Evolutionary conservation across 2,113 vertebrate genomes (phyloP), one percentile per base, ranked within the genome.

Genomic region (Oryctolagus cuniculus): DNA sequence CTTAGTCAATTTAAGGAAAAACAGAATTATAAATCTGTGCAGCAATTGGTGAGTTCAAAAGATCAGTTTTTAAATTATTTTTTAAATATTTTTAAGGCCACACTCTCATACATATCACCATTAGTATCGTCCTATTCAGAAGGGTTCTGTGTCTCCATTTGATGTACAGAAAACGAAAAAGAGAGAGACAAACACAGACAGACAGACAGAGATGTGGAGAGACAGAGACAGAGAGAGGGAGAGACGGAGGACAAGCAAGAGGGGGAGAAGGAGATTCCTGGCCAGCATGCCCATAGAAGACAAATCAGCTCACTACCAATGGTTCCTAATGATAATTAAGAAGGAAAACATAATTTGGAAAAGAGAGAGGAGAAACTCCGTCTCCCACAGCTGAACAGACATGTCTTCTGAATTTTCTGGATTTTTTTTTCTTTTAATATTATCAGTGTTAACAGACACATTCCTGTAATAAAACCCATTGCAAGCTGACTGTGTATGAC

Each of bases 311-410:
- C 84, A 82, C 31, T 6, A 53, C 85, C 84, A 87, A 87, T 31
- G n/a, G 29, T 27, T 82, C 25, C 75, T 72, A 72, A 74, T 90
- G 69, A 75, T 58, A 95, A 89, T 82, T 36, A 74, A 82, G 63
- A 90, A 94, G 80, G 27, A 77, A 77, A 61, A 75, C 49, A 27
- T 22, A n/a, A 58, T 55, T 38, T 74, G 72, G 51, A 29, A n/a
- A 49, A 69, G 5, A 29, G 5, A 86, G 10, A 11, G 53, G 5
- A 69, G 15, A 85, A 22, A 5, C 13, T 15, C 34, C 6, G 5
- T 55, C 55, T 93, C 87, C 11, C 34, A 75, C 4, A 74, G 49
- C 55, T 86, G 29, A 92, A 67, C 49, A 75, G 78, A 69, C 72
- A 44, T 38, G 63, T 88, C 75, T 67, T 77, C 15, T 55, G 53